Base-by-base conservation (phyloP, 2,113 vertebrate genomes). In the Centropus unirufus region DNA sequence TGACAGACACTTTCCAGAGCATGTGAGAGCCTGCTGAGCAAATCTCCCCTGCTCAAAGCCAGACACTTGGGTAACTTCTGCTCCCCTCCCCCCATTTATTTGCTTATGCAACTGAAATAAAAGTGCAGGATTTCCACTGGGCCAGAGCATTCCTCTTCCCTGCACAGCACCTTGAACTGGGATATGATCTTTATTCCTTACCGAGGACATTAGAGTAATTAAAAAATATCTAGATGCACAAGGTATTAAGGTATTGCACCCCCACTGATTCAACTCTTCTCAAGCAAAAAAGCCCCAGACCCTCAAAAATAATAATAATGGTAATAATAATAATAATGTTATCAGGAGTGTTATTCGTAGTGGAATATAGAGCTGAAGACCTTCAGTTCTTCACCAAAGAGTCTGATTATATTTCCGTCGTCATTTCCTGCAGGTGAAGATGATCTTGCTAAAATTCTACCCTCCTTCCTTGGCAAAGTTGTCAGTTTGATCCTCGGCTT, bases 1-100 rank as follows among this genome's bases (percentile, higher is more conserved):
- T 91, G 92, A 92, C 83, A 83, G 92, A 96, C 66, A 93, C 81
- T 95, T 89, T 78, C 68, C 86, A 75, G 67, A 95, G 81, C 93
- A 82, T 62, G 94, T 95, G 94, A 95, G 54, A 95, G 69, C 67
- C 73, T 54, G 89, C 87, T 83, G 78, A 91, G 89, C 84, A 89
- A 89, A 93, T 63, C 83, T 89, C 74, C 55, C 49, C 84, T 47
- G 34, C 78, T 58, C 78, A 83, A 78, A 92, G 87, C 58, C 84
- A 95, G 74, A 36, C 54, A 69, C 89, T 91, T 46, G 79, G 72
- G 70, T 39, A 83, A 85, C 74, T 92, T 68, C 27, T 66, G 16
- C 69, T 77, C 49, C 88, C 70, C 63, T 82, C 72, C 93, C 49
- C 46, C 68, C 2, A 14, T 76, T 93, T 91, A 78, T 73, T 91